A percentile compares a stretch with the other conserved stretches of the same genome.
phyloP scores from a whole-genome alignment of 1,140 invertebrate genomes.

The Oppia nitens region DNA sequence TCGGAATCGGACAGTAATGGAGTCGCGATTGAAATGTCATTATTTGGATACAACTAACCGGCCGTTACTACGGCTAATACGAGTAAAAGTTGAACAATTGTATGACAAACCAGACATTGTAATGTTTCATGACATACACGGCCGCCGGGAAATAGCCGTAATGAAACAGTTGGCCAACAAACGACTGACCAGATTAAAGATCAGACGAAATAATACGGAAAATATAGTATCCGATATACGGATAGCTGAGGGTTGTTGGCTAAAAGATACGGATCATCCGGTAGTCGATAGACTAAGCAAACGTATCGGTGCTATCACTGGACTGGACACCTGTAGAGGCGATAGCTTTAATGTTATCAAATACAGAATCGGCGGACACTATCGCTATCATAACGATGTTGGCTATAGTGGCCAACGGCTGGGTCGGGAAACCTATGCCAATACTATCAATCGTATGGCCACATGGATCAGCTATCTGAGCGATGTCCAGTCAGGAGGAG shows the following conservation, averaged over 20 bases:
- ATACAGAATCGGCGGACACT: constrained; percentile 42
- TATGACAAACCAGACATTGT: constrained; percentile 33
- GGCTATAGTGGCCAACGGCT: too few species aligned
- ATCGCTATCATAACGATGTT: constrained; percentile 49
- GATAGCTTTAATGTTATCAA: constrained; percentile 27
- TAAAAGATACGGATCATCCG: constrained; percentile 29
- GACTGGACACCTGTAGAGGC: constrained; percentile 23
- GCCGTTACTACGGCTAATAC: constrained; percentile 31
- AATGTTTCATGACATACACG: constrained; percentile 36
- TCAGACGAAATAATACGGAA: constrained; percentile 30
- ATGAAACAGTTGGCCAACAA: constrained; percentile 31
- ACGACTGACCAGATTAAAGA: constrained; percentile 33
- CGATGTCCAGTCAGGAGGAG: constrained; percentile 32
- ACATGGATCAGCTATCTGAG: not conserved
- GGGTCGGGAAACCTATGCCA: too few species aligned
- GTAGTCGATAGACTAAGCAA: constrained; percentile 28
- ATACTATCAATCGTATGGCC: too few species aligned
- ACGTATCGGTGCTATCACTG: constrained; percentile 28
- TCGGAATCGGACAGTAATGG: too few species aligned
- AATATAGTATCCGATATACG: constrained; percentile 23
- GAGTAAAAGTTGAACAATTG: constrained; percentile 36
- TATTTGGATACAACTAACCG: constrained; percentile 22
- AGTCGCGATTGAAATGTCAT: too few species aligned
- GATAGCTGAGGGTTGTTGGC: constrained; percentile 33
- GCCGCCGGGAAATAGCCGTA: constrained; percentile 29